Evolutionary conservation across 2,113 vertebrate species (phyloP).

Genomic region (Mixornis gularis): DNA sequence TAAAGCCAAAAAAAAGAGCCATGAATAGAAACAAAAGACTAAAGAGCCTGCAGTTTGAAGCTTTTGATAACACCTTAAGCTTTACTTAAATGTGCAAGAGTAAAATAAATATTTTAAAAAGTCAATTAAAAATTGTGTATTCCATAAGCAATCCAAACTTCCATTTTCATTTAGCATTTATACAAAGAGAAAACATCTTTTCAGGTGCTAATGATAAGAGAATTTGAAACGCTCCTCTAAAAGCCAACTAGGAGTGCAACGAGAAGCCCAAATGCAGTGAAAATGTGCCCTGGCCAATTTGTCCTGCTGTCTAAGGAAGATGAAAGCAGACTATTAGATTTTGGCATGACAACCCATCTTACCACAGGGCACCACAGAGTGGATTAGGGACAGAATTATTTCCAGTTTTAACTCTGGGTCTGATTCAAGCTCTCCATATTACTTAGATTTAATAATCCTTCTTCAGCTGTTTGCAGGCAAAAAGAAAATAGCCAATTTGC

Average conservation of each 20-base stretch:
- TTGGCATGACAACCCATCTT: not conserved
- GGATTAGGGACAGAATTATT: slow-evolving; percentile 34
- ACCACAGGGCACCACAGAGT: not conserved
- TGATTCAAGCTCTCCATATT: not conserved
- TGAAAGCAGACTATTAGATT: not conserved
- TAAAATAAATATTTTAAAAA: not conserved
- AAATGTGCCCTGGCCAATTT: not conserved
- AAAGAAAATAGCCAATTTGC: not conserved
- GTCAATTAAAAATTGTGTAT: not conserved
- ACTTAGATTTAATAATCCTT: not conserved
- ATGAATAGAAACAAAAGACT: not conserved
- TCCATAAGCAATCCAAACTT: not conserved
- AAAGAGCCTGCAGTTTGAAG: not conserved
- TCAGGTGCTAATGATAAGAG: not conserved
- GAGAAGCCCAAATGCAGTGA: not conserved
- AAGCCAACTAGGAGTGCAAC: not conserved
- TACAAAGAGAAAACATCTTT: not conserved
- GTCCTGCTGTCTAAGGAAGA: not conserved
- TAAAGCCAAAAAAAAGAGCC: not conserved
- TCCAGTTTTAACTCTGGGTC: not conserved
- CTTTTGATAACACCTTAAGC: not conserved
- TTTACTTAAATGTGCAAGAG: not conserved
- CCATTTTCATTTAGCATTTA: not conserved
- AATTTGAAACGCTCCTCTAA: not conserved
- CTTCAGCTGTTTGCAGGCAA: not conserved